Evolutionary conservation across 2,113 vertebrate genomes (phyloP).

Genomic region (Phocoena phocoena): DNA sequence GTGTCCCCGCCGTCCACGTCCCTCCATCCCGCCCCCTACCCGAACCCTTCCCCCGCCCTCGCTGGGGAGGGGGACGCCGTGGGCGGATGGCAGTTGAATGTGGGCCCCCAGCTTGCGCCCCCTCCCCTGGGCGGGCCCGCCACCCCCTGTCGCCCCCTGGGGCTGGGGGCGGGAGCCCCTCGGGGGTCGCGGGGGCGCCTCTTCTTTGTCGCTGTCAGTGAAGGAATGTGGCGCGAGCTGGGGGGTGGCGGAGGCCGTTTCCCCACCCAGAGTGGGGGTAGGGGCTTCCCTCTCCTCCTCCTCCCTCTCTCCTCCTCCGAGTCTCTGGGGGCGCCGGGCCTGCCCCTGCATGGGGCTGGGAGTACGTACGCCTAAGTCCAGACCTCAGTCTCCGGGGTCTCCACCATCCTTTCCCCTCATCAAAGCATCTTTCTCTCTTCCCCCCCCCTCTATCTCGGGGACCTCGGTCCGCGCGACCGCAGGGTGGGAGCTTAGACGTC

Average conservation of each 20-base stretch:
- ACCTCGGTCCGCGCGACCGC: background rate
- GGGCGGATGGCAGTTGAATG: conserved; percentile 42
- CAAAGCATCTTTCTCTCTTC: background rate
- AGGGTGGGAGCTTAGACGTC: background rate
- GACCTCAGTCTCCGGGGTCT: background rate
- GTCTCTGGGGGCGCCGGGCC: background rate
- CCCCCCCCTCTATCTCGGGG: background rate
- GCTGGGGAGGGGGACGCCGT: conserved; percentile 78
- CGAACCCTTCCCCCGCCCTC: conserved; percentile 38
- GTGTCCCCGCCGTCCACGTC: conserved; percentile 79
- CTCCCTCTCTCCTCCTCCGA: background rate
- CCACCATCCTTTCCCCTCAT: background rate
- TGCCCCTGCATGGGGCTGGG: background rate
- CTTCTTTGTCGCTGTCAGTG: conserved; percentile 74
- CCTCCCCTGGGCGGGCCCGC: background rate
- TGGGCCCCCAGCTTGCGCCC: background rate
- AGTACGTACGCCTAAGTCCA: background rate
- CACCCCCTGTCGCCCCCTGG: background rate
- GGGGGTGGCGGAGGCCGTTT: conserved; percentile 59
- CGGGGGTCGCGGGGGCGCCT: conserved; percentile 42
- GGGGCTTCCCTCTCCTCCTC: conserved; percentile 22
- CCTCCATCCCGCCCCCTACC: background rate
- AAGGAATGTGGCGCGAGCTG: conserved; percentile 66
- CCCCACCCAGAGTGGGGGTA: conserved; percentile 66
- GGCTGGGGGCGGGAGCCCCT: conserved; percentile 15